Evolutionary conservation across 2,888 invertebrate genomes (phyloP).

Genomic region (Diplazon laetatorius): DNA sequence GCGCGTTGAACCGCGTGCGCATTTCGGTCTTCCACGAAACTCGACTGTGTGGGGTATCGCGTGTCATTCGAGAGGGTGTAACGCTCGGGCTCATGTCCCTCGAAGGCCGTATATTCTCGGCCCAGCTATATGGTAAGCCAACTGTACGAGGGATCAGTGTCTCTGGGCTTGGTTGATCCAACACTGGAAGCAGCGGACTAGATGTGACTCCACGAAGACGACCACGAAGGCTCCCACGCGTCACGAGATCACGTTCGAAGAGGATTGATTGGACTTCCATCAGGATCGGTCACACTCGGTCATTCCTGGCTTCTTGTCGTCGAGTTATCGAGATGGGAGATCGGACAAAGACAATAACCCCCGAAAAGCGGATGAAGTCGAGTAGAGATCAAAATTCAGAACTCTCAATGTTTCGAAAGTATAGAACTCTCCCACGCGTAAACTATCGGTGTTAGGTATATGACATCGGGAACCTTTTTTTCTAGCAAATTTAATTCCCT

Average conservation of each 20-base stretch:
- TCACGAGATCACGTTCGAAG: neutral
- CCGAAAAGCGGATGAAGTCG: neutral
- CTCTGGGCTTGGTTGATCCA: slow-evolving; percentile 6
- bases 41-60: slow-evolving; percentile 62
- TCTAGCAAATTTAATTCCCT: too few relatives aligned
- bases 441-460: too few relatives aligned
- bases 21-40: slow-evolving; percentile 59
- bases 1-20: slow-evolving; percentile 61
- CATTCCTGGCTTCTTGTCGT: slow-evolving; percentile 12
- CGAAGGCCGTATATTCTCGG: slow-evolving; percentile 29
- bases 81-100: too few relatives aligned
- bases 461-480: too few relatives aligned
- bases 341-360: neutral
- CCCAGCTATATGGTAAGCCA: slow-evolving; percentile 34
- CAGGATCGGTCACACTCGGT: slow-evolving; percentile 18
- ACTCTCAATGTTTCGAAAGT: too few relatives aligned
- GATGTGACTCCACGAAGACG: neutral
- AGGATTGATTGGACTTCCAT: slow-evolving; percentile 39
- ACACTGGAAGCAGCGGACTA: slow-evolving; percentile 22
- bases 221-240: neutral
- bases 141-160: slow-evolving; percentile 19
- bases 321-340: slow-evolving; percentile 34
- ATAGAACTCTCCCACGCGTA: too few relatives aligned
- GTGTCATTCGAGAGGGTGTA: too few relatives aligned
- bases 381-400: too few relatives aligned